Base-by-base conservation (phyloP, 1,140 invertebrate genomes). In the Drosophila suzukii region DNA sequence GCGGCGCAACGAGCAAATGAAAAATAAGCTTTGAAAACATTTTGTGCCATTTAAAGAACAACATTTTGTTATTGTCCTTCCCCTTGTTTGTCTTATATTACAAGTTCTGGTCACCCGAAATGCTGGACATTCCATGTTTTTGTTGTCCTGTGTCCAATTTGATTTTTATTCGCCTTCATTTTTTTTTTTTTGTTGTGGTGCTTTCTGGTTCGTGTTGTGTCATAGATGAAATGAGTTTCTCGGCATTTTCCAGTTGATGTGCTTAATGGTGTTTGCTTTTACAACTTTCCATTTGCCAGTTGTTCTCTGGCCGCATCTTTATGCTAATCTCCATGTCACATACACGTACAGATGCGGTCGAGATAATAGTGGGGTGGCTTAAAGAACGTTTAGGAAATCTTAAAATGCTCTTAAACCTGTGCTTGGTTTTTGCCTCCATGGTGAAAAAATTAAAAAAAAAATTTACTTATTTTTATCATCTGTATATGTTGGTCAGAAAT, bases 11-110 rank as follows among this genome's bases (percentile, higher is more conserved):
- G 56, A 76, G 79, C 83, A 86, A 86, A 86, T 86, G 83, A 86
- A 86, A 86, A 86, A 86, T 86, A 86, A 86, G 83, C 83, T 86
- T 86, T 82, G 71, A 86, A 86, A 86, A 86, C 83, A 88, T 86
- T 86, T 86, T 86, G 84, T 88, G 79, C 83, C 84, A 86, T 86
- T 86, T 86, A 86, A 89, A 79, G 83, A 86, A 88, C 79, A 86
- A 88, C 83, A 86, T 82, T 83, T 83, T 65, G 74, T 77, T 77
- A 68, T 76, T 78, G 83, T 82, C 68, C 68, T 57, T 73, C 53
- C 78, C 76, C 74, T 89, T 89, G 80, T 84, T 89, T 80, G 81
- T 84, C 76, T 88, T 88, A 84, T 89, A 84, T 89, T 78, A 80
- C 76, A 77, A 77, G 74, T 65, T 74, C 51, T 88, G 83, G 70